Base-by-base conservation (phyloP, 2,888 invertebrate species). In the Campopleginae sp. region DNA sequence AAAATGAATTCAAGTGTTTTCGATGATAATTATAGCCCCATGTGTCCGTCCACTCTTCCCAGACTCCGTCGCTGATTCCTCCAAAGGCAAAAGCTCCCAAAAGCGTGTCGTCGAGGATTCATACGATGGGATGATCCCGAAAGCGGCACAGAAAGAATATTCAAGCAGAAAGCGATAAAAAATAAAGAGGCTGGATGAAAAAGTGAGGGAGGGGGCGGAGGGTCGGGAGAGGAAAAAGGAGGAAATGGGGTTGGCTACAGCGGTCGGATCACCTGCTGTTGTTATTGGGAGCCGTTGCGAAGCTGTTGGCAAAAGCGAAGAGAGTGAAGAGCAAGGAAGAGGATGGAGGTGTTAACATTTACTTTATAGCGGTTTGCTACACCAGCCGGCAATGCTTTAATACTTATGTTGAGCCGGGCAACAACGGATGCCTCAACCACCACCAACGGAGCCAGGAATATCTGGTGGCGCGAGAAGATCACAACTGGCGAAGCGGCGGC, bases 311-410 rank as follows among this genome's bases (percentile, higher is more conserved):
- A 68, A 63, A 58, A 70, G 58, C 44, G 68, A 68, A 61, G 68
- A 61, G 68, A 68, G 74, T 42, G 80, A 82, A 79, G 86, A 82
- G 80, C 66, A 76, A 79, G 79, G 88, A 68, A 80, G 88, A 68
- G 77, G 85, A 86, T 84, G 82, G 86, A 90, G 88, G 91, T 90
- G 91, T 91, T 91, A 91, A 91, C 91, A 88, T 90, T 91, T 91
- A 90, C 89, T 91, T 91, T 90, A 91, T 90, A 90, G 89, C 88
- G 88, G 87, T 88, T 75, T 86, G 88, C 83, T 86, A 84, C 88
- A 87, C 84, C 86, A 85, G 86, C 70, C 80, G 61, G 79, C 89
- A 87, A 90, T 90, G 89, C 88, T 91, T 91, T 90, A 90, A 89
- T 90, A 89, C 90, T 90, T 83, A 86, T 87, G 86, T 89, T 88